phyloP scores from a whole-genome alignment of 2,113 vertebrate genomes.

The Melanostigma gelatinosum region DNA sequence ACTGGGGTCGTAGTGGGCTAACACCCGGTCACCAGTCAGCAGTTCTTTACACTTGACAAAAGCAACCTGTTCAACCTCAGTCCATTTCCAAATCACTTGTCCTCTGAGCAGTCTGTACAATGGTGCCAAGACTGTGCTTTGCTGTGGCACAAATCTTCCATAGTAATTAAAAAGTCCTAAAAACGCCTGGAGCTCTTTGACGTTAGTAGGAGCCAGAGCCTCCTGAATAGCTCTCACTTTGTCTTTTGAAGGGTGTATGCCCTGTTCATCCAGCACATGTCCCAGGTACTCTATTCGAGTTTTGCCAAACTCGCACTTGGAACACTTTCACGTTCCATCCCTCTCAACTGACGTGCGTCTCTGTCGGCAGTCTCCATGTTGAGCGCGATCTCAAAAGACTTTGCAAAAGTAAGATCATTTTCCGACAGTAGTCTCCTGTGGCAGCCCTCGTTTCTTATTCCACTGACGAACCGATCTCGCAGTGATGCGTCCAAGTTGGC shows the following conservation, averaged over 20 bases:
- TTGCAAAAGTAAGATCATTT: too few relatives aligned
- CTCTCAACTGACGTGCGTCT: too few relatives aligned
- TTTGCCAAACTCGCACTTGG: neutral
- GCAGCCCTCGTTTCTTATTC: too few relatives aligned
- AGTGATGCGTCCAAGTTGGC: too few relatives aligned
- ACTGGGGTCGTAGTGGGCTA: constrained; percentile 14
- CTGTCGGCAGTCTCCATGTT: too few relatives aligned
- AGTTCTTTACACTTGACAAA: constrained; percentile 9
- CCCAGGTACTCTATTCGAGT: neutral
- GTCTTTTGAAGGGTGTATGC: neutral
- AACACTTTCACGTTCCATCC: neutral
- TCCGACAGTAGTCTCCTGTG: too few relatives aligned
- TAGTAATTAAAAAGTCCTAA: constrained; percentile 27
- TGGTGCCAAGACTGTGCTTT: constrained; percentile 5
- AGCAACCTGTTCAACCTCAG: constrained; percentile 5
- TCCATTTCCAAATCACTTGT: constrained; percentile 11
- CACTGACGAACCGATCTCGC: too few relatives aligned
- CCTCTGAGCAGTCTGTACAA: constrained; percentile 16
- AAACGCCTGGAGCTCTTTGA: constrained; percentile 12
- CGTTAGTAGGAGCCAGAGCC: constrained; percentile 4
- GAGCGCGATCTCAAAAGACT: too few relatives aligned
- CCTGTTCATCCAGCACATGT: constrained; percentile 1
- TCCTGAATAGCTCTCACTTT: constrained; percentile 30
- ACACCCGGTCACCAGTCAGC: neutral
- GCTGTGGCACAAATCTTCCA: neutral